Conservation (phyloP, 2,113 vertebrate genomes). For the Apaloderma vittatum region DNA sequence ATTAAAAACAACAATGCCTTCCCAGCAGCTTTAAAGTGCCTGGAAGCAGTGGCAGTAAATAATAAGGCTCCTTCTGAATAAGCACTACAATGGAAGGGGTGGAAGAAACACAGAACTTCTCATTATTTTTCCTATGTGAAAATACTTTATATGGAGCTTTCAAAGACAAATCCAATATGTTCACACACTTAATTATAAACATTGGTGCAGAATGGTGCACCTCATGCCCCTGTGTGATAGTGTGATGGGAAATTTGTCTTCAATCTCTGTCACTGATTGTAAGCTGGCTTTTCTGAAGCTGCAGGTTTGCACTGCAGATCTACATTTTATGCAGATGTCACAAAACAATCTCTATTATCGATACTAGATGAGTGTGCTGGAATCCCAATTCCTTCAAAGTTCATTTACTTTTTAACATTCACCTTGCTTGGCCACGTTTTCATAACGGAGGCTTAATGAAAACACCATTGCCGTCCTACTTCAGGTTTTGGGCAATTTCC, state of each 20-base stretch:
- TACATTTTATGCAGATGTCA: not conserved
- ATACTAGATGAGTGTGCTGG: not conserved
- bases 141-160: not conserved
- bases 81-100: not conserved
- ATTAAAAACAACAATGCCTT: not conserved
- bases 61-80: not conserved
- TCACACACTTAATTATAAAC: not conserved
- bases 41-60: not conserved
- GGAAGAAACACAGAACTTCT: not conserved
- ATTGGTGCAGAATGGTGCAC: not conserved
- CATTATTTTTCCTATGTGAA: not conserved
- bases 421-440: not conserved
- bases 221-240: accelerated
- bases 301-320: not conserved
- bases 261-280: not conserved
- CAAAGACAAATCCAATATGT: not conserved
- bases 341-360: not conserved
- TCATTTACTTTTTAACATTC: not conserved
- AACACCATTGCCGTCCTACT: not conserved
- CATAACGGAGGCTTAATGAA: not conserved
- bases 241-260: not conserved
- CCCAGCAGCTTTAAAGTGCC: not conserved
- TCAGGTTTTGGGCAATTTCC: not conserved
- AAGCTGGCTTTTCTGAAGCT: not conserved
- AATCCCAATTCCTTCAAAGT: not conserved